Conservation (phyloP, 2,888 invertebrate genomes). For the Caenorhabditis sp. region DNA sequence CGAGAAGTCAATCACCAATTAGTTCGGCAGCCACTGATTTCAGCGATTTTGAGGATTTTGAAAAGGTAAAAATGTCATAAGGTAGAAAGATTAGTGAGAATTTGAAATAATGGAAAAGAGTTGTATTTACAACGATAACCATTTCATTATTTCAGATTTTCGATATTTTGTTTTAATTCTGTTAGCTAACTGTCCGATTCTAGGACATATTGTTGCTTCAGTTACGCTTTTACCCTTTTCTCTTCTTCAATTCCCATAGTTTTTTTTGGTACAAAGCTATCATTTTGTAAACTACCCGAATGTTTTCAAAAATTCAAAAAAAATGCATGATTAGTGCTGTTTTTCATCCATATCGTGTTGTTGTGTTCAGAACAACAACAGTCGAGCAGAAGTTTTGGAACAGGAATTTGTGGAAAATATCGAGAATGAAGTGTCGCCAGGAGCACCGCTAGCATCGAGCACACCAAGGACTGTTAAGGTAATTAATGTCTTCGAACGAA, state of each 20-base stretch:
- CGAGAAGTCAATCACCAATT: constrained; percentile 8
- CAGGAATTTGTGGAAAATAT: constrained; percentile 22
- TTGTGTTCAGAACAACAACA: constrained; percentile 21
- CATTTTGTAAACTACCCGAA: background rate
- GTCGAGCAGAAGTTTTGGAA: constrained; percentile 23
- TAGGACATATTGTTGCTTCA: no score
- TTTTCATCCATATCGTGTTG: background rate
- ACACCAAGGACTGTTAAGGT: constrained; percentile 37
- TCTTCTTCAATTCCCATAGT: background rate
- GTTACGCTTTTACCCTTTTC: no score
- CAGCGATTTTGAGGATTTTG: background rate
- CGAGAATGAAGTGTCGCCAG: constrained; percentile 14
- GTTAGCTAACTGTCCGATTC: no score
- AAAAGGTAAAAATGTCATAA: background rate
- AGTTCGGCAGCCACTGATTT: background rate
- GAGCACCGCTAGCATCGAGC: constrained; percentile 33
- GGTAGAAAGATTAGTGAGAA: no score
- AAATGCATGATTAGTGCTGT: background rate
- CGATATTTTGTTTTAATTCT: no score
- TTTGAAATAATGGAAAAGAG: no score
- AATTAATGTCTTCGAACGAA: no score
- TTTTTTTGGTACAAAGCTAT: background rate
- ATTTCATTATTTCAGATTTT: no score
- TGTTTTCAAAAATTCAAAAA: constrained; percentile 7
- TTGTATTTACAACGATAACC: no score